A percentile compares a stretch with the other conserved stretches of the same genome.
Evolutionary conservation across 2,113 vertebrate species (phyloP).

Genomic region (Dolichotis patagonum): DNA sequence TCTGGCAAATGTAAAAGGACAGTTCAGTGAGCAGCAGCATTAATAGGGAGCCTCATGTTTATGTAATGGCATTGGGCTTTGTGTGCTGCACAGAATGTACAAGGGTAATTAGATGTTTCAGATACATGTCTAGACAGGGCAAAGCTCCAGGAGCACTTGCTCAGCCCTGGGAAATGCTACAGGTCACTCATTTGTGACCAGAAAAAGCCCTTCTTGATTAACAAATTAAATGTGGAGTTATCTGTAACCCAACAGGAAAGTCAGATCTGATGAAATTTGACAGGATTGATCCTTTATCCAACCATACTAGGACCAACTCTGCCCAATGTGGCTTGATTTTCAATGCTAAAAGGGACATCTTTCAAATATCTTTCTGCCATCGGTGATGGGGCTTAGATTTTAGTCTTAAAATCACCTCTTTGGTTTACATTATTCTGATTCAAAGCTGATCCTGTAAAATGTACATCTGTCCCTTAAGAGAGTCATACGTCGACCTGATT

Average conservation of each 20-base stretch:
- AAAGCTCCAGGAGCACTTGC: conserved; percentile 52
- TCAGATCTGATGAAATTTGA: conserved; percentile 49
- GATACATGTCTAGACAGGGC: conserved; percentile 70
- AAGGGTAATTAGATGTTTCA: conserved; percentile 56
- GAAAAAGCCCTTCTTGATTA: conserved; percentile 33
- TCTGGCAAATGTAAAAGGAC: conserved; percentile 67
- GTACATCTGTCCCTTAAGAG: neutral
- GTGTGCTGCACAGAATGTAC: conserved; percentile 50
- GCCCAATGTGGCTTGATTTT: neutral
- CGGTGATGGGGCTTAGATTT: neutral
- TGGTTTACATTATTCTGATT: neutral
- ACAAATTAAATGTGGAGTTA: conserved; percentile 39
- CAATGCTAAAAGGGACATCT: neutral
- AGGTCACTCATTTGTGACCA: conserved; percentile 39
- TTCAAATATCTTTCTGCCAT: neutral
- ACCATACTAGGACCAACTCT: neutral
- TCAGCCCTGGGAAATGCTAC: conserved; percentile 66
- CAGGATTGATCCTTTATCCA: neutral
- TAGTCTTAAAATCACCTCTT: conserved; percentile 13
- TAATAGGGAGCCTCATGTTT: conserved; percentile 48
- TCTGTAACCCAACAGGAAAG: conserved; percentile 40
- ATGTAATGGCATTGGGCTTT: conserved; percentile 35
- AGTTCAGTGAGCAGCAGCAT: conserved; percentile 69
- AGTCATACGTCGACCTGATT: neutral
- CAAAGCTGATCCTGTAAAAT: neutral